A percentile compares a stretch with the other conserved stretches of the same genome.
phyloP scores from a whole-genome alignment of 2,113 vertebrate genomes.

The Scolopax mira region DNA sequence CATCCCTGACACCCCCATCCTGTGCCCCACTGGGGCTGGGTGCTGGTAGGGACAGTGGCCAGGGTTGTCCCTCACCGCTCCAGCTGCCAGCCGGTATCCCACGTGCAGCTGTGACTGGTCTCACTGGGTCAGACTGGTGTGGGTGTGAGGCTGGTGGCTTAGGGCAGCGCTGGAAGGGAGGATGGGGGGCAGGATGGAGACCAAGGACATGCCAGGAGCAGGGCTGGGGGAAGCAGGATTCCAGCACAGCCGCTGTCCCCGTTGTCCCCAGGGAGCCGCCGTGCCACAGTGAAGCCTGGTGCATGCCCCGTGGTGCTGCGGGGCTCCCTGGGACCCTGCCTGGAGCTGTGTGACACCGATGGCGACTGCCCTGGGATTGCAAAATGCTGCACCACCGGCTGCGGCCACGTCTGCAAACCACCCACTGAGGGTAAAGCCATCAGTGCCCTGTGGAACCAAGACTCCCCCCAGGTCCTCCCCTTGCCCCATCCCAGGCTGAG shows the following conservation, averaged over 20 bases:
- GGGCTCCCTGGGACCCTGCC: conserved; percentile 49
- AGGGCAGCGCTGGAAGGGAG: neutral
- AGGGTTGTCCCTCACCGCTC: neutral
- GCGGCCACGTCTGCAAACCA: conserved; percentile 22
- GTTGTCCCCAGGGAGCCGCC: neutral
- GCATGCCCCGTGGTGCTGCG: neutral
- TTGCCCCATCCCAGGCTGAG: neutral
- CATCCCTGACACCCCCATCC: neutral
- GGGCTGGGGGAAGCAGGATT: neutral
- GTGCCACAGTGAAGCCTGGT: accelerated
- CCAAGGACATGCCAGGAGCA: accelerated
- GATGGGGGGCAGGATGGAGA: no score
- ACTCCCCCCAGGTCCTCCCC: neutral
- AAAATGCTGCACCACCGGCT: conserved; percentile 42
- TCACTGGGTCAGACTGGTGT: neutral
- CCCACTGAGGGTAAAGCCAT: neutral
- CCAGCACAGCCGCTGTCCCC: accelerated
- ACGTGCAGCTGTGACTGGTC: neutral
- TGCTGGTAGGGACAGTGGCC: neutral
- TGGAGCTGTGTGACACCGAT: conserved; percentile 9
- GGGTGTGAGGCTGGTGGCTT: neutral
- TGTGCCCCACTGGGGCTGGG: neutral
- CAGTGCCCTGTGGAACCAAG: accelerated
- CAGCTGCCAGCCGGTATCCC: neutral
- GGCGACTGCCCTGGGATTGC: neutral